These are phyloP conservation scores for Anolis carolinensis DNA, from an alignment of 2,113 vertebrate species.

Conservation along the genomic window DNA sequence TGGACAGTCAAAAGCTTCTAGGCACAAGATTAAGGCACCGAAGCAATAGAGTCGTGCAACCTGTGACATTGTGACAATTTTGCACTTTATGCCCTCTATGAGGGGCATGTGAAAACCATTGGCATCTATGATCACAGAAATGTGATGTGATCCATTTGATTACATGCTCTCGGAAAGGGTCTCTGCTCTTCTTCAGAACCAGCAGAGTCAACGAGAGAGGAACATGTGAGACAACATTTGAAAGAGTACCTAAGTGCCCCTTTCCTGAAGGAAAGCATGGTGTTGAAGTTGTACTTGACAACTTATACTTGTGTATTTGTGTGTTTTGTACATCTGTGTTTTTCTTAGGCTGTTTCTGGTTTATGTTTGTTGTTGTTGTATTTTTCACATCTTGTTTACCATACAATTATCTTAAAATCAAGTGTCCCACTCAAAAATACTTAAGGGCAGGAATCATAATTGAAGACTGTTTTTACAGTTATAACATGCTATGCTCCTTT, in stretches of 20 bases:
- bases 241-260: conserved; percentile 37
- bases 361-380: background rate
- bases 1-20: conserved; percentile 63
- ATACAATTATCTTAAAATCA: background rate
- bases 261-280: conserved; percentile 51
- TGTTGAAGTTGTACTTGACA: conserved; percentile 46
- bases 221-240: conserved; percentile 30
- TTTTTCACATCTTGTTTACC: background rate
- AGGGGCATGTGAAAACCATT: conserved; percentile 51
- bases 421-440: background rate
- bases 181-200: conserved; percentile 28
- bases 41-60: conserved; percentile 67
- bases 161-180: conserved; percentile 47
- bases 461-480: background rate
- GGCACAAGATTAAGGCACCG: conserved; percentile 66
- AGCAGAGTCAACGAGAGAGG: conserved; percentile 29
- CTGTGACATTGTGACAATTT: conserved; percentile 36
- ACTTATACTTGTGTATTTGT: conserved; percentile 14
- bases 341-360: background rate
- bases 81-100: conserved; percentile 60
- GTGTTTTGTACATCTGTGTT: background rate
- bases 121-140: conserved; percentile 49
- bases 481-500: conserved; percentile 29
- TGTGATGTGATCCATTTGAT: conserved; percentile 39
- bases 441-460: background rate